Base-by-base conservation (phyloP, 2,113 vertebrate genomes). In the Lepus europaeus region DNA sequence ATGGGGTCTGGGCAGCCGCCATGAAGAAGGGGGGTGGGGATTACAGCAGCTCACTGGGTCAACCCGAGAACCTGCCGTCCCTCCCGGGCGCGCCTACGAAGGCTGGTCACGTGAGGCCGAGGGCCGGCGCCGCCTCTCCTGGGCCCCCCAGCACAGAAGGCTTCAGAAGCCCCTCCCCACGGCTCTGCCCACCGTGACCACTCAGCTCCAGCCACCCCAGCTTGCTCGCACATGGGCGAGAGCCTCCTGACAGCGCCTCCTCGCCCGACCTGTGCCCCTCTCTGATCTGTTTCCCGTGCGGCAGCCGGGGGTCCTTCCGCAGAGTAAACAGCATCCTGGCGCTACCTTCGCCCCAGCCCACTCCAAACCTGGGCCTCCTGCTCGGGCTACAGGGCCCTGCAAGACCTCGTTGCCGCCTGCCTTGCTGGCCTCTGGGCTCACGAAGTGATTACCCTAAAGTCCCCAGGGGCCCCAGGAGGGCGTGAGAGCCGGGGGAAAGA, bases 401-500 rank as follows among this genome's bases (percentile, higher is more conserved):
- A 36, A 22, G 33, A 33, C 29, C 64, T 4, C 23, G 27, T 13
- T 10, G 9, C 63, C n/a, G 25, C 25, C 77, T n/a, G 25, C 25
- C 77, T 74, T 68, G 69, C 91, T 33, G 66, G 25, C 49, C 16
- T 39, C 70, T 79, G 1, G 2, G 49, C 51, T 83, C 14, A 53
- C n/a, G 27, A n/a, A 6, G 36, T 45, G 72, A 33, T 45, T 45
- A 45, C 53, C 64, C 14, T 23, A 19, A 73, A 85, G 70, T 64
- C 20, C 23, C 36, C 3, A 6, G 59, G 49, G 33, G n/a, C n/a
- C 20, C 6, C 0, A 0, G 68, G n/a, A 56, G 27, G 31, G 72
- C 25, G 33, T 72, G 51, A 11, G 17, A 74, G 53, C 88, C 81
- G 51, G 53, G 70, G 70, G 45, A 51, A 12, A 25, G 59, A 31